A percentile compares a stretch with the other conserved stretches of the same genome.
These are phyloP conservation scores for Phasia obesa DNA, from an alignment of 2,888 invertebrate species.

Conservation along the genomic window DNA sequence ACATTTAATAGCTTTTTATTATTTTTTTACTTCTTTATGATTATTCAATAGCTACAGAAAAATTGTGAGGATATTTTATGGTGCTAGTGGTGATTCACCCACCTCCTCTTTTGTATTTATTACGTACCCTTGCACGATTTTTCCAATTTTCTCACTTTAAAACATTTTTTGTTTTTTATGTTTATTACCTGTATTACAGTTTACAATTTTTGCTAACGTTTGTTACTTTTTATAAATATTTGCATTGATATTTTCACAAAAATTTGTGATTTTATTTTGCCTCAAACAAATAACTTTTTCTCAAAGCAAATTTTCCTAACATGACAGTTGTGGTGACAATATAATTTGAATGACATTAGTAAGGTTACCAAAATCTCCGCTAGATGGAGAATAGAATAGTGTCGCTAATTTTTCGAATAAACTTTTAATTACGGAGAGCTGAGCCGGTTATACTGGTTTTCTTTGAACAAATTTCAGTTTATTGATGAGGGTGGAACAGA, in stretches of 20 bases:
- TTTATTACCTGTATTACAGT: constrained; percentile 7
- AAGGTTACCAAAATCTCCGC: background rate
- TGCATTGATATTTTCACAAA: constrained; percentile 18
- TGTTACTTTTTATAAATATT: background rate
- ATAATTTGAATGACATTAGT: background rate
- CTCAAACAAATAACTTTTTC: constrained; percentile 52
- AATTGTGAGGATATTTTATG: constrained; percentile 61
- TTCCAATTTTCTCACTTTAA: constrained; percentile 49
- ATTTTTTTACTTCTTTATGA: constrained; percentile 9
- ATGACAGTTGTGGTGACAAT: constrained; percentile 50
- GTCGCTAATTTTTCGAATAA: background rate
- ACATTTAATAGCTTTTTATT: constrained; percentile 52
- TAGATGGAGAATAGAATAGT: no score
- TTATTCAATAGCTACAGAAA: constrained; percentile 50
- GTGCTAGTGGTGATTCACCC: constrained; percentile 68
- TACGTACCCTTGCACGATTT: constrained; percentile 60
- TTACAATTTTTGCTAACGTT: constrained; percentile 8
- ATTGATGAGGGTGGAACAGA: no score
- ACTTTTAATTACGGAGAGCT: no score
- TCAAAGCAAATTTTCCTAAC: constrained; percentile 42
- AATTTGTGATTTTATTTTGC: constrained; percentile 23
- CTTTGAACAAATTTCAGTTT: no score
- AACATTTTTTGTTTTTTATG: constrained; percentile 45
- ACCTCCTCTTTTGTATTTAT: constrained; percentile 63
- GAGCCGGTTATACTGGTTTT: no score